phyloP scores from a whole-genome alignment of 2,888 invertebrate species.

The Andricus curvator region DNA sequence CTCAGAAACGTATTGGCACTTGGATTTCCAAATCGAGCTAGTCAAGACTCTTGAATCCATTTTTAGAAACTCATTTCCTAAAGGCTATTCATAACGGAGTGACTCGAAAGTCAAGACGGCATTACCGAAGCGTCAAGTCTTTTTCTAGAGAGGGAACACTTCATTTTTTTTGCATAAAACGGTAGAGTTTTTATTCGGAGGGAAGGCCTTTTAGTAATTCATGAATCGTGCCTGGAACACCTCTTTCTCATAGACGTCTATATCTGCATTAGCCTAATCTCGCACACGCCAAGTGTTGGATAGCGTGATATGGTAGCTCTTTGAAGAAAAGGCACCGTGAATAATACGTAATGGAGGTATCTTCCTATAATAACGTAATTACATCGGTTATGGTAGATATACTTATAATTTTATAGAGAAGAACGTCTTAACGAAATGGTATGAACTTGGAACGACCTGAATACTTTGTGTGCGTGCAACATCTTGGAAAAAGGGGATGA shows the following conservation, averaged over 20 bases:
- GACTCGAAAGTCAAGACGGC: not conserved
- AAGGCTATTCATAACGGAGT: constrained; percentile 13
- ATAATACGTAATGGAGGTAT: constrained; percentile 73
- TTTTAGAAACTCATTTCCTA: constrained; percentile 14
- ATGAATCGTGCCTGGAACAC: constrained; percentile 26
- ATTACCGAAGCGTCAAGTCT: not conserved
- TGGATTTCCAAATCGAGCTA: constrained; percentile 18
- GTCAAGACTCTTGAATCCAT: constrained; percentile 22
- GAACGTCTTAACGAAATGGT: not conserved
- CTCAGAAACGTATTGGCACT: not conserved
- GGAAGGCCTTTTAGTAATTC: constrained; percentile 14
- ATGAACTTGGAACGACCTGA: not conserved
- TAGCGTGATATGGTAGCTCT: constrained; percentile 36
- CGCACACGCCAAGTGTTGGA: constrained; percentile 32
- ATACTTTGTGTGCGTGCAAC: not conserved
- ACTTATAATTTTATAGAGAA: not conserved
- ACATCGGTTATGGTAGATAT: constrained; percentile 68
- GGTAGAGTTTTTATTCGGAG: not conserved
- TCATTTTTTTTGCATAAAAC: not conserved
- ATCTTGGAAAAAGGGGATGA: too few species aligned
- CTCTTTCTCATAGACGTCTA: constrained; percentile 34
- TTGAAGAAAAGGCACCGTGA: constrained; percentile 67
- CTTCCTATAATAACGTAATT: constrained; percentile 73
- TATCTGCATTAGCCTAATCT: constrained; percentile 33
- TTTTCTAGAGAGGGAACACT: not conserved